These are phyloP conservation scores for Gorsachius magnificus DNA, from an alignment of 2,797 vertebrate genomes.

Conservation along the genomic window DNA sequence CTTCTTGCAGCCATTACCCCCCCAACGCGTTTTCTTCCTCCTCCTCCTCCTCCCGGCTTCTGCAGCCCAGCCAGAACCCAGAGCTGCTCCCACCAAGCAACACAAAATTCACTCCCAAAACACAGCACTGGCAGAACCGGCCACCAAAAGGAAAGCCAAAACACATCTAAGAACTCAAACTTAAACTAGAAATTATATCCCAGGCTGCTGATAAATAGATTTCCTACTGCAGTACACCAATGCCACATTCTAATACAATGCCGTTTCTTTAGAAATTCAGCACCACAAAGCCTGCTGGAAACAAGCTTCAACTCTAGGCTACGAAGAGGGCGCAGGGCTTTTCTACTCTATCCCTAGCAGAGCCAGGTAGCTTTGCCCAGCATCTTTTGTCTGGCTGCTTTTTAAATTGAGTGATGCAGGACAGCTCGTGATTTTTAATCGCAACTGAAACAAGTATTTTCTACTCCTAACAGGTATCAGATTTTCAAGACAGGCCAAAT, in stretches of 20 bases:
- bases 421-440: not conserved
- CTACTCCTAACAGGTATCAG: not conserved
- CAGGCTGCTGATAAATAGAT: not conserved
- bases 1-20: not conserved
- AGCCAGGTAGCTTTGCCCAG: not conserved
- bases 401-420: not conserved
- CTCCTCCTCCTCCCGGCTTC: not conserved
- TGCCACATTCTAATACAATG: fast-evolving
- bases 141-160: not conserved
- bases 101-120: not conserved
- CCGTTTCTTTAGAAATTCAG: not conserved
- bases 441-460: not conserved
- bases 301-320: not conserved
- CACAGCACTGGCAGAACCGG: fast-evolving
- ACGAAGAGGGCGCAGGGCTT: not conserved
- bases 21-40: fast-evolving
- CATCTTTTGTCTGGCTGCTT: not conserved
- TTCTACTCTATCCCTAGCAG: not conserved
- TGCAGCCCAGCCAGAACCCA: not conserved
- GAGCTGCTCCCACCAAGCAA: not conserved
- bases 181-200: not conserved
- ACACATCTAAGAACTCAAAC: not conserved
- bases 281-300: not conserved
- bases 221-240: not conserved
- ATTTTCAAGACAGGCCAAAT: not conserved